Conservation (phyloP, 2,113 vertebrate species). For the Paracanthobrama guichenoti region DNA sequence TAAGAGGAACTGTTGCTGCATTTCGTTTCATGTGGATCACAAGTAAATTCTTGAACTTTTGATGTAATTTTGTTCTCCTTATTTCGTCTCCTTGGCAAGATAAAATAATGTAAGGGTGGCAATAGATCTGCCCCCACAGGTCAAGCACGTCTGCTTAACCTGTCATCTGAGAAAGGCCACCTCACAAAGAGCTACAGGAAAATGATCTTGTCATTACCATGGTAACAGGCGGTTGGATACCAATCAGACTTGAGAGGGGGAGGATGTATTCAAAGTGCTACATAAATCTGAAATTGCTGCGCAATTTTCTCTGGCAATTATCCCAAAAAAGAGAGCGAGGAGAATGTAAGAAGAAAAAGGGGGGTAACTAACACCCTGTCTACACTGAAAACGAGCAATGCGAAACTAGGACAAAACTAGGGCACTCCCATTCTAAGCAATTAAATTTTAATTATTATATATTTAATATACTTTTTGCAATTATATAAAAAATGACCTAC, state of each 20-base stretch:
- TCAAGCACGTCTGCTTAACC: conserved; percentile 77
- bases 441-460: neutral
- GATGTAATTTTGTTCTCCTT: conserved; percentile 7
- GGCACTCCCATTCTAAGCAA: neutral
- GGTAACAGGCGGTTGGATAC: conserved; percentile 95
- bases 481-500: neutral
- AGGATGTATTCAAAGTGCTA: conserved; percentile 43
- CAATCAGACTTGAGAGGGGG: conserved; percentile 87
- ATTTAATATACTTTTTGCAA: neutral
- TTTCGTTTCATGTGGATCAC: neutral
- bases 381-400: neutral
- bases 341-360: neutral
- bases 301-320: conserved; percentile 39
- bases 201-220: conserved; percentile 99
- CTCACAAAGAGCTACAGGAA: conserved; percentile 96
- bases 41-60: conserved; percentile 10
- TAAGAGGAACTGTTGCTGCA: neutral
- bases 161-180: conserved; percentile 95
- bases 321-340: conserved; percentile 6
- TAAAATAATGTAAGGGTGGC: conserved; percentile 39
- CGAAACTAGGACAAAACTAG: neutral
- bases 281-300: conserved; percentile 38
- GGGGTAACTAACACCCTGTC: neutral
- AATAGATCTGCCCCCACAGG: conserved; percentile 35
- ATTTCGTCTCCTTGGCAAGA: conserved; percentile 11